Evolutionary conservation across 37 sponge, comb jelly and placozoan genomes (phyloP).

Genomic region (Aplysina aerophoba): DNA sequence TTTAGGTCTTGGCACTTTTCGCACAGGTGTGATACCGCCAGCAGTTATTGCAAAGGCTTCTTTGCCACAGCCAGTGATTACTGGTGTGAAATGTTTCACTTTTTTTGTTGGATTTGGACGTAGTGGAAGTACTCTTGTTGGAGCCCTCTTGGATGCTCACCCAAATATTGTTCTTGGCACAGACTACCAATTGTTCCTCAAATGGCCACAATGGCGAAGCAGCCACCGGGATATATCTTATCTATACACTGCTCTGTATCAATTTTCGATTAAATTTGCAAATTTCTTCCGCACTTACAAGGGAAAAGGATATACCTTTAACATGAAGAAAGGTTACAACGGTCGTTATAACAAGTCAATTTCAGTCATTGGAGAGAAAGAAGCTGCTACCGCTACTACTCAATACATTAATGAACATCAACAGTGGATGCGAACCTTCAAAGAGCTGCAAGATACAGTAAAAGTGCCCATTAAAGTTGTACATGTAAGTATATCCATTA

Average conservation of each 20-base stretch:
- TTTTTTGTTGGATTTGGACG: conserved; percentile 14
- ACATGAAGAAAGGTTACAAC: conserved; percentile 1
- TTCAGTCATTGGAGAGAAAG: conserved; percentile 24
- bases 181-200: not conserved
- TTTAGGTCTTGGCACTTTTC: too few species aligned
- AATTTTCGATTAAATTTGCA: not conserved
- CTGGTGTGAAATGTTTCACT: not conserved
- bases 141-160: conserved; percentile 23
- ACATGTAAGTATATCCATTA: conserved; percentile 14
- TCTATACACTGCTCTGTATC: conserved; percentile 11
- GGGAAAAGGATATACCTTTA: not conserved
- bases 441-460: not conserved
- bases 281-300: not conserved
- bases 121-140: conserved; percentile 1
- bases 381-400: conserved; percentile 8
- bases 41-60: too few species aligned
- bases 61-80: not conserved
- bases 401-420: not conserved
- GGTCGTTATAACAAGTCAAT: not conserved
- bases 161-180: conserved; percentile 16
- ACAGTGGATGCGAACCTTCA: not conserved
- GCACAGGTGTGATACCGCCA: too few species aligned
- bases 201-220: not conserved
- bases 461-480: conserved; percentile 18
- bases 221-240: not conserved